A percentile compares a stretch with the other conserved stretches of the same genome.
Evolutionary conservation across 2,797 vertebrate species (phyloP).

Genomic region (Pseudochirops cupreus): DNA sequence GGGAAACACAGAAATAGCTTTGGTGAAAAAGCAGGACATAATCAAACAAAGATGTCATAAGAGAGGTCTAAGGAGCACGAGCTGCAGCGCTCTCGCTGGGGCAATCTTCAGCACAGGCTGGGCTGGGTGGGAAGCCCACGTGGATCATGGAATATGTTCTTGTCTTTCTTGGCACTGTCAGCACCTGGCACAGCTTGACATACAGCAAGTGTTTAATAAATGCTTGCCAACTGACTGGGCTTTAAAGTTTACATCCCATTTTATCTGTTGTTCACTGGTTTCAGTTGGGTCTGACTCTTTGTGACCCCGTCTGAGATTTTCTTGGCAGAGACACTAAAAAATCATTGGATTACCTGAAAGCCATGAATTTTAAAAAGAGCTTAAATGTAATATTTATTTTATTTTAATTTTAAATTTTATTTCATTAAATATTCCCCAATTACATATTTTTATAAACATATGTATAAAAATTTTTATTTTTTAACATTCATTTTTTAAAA

Average conservation of each 20-base stretch:
- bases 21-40: background rate
- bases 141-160: fast-evolving
- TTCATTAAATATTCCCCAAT: background rate
- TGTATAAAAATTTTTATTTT: too few relatives aligned
- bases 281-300: background rate
- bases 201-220: background rate
- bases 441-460: background rate
- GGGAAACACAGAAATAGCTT: background rate
- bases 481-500: background rate
- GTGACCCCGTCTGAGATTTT: background rate
- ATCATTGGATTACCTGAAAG: background rate
- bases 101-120: background rate
- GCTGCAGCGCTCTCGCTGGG: background rate
- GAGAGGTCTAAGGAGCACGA: background rate
- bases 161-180: background rate
- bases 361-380: background rate
- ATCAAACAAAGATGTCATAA: background rate
- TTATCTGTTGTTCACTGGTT: background rate
- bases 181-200: background rate
- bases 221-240: background rate
- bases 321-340: background rate
- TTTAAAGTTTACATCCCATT: background rate
- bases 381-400: background rate
- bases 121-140: background rate
- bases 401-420: background rate